Base-by-base conservation (phyloP, 2,113 vertebrate genomes). In the Collichthys lucidus region DNA sequence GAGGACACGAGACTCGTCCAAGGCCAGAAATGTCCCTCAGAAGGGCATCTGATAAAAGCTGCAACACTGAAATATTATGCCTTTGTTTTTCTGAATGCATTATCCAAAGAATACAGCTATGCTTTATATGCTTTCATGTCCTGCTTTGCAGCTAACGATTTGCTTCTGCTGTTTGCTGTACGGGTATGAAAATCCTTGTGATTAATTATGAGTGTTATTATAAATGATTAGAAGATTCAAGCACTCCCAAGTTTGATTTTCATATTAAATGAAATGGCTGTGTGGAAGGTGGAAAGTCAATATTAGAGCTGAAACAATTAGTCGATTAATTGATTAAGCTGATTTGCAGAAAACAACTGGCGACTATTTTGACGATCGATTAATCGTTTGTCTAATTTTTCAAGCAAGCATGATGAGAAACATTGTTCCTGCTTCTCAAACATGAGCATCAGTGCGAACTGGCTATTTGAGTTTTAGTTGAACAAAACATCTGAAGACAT, bases 401-500 rank as follows among this genome's bases (percentile, higher is more conserved):
- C 10, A 26, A 26, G 4, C 3, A 47, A 10, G 35, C 29, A 42
- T 19, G 17, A 35, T 42, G 26, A 26, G 24, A 40, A 15, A 66
- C 26, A 26, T 26, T 26, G 15, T 70, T 42, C n/a, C n/a, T 46
- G n/a, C 35, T 56, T 70, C n/a, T 49, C 8, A 31, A 47, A 47
- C 14, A 56, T 15, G 26, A 20, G 42, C 26, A 26, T 57, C 3
- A 5, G 12, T 49, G 19, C n/a, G 22, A 40, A 17, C 26, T 31
- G 29, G 1, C 4, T 63, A 26, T 64, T 20, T 75, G 31, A 64
- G 11, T 26, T 26, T 5, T 62, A 14, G 14, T 61, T 74, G 0
- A 74, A 74, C n/a, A 63, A 35, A 74, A 52, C 35, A 65, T 52
- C 17, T 42, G 2, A 53, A 26, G 60, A 63, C 15, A 26, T 57